These are phyloP conservation scores for Sarcophaga bullata DNA, from an alignment of 1,140 invertebrate species.

Conservation along the genomic window DNA sequence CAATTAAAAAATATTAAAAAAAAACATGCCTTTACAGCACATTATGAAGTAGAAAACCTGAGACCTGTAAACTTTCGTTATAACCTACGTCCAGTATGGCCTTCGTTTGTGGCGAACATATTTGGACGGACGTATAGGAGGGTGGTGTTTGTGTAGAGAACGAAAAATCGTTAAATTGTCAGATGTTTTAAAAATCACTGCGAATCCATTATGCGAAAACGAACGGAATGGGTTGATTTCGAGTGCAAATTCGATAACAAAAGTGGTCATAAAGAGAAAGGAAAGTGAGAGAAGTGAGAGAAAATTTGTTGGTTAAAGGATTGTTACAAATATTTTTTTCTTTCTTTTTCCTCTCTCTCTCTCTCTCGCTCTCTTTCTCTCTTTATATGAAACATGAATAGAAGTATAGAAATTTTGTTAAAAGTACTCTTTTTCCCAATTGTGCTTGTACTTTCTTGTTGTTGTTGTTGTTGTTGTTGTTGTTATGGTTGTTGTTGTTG, in stretches of 20 bases:
- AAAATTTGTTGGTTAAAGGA: neutral
- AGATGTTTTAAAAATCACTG: constrained; percentile 15
- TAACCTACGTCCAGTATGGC: no score
- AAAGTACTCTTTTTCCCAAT: neutral
- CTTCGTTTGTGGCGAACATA: no score
- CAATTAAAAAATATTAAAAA: no score
- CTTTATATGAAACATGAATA: neutral
- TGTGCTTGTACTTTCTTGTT: no score
- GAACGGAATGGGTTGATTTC: neutral
- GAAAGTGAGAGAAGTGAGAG: neutral
- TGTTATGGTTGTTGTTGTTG: no score
- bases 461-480: no score
- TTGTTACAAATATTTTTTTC: neutral
- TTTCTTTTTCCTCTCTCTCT: no score
- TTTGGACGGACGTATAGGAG: neutral
- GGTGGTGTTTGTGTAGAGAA: neutral
- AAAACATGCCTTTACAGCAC: no score
- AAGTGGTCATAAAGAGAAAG: neutral
- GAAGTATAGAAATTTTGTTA: neutral
- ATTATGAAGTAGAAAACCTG: no score
- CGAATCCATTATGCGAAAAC: neutral
- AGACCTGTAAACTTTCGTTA: no score
- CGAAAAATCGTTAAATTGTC: neutral
- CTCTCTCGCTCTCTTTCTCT: no score
- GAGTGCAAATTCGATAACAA: neutral